Evolutionary conservation across 2,888 invertebrate genomes (phyloP).

Genomic region (Rapana venosa): DNA sequence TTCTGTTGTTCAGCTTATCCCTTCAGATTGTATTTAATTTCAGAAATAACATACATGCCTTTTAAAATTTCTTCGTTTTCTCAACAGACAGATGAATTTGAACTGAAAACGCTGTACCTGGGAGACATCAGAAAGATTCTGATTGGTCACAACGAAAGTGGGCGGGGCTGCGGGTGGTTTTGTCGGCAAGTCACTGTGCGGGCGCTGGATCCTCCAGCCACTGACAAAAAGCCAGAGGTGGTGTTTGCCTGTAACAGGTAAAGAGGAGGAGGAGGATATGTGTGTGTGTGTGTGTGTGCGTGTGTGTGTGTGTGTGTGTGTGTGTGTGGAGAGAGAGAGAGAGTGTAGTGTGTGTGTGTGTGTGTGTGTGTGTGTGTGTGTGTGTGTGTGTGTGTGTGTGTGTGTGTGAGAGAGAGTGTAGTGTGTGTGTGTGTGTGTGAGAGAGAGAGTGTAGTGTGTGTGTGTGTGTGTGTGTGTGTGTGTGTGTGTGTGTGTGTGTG

Average conservation of each 20-base stretch:
- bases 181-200: constrained; percentile 64
- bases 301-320: neutral
- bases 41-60: no score
- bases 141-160: constrained; percentile 65
- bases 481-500: no score
- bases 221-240: constrained; percentile 58
- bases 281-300: neutral
- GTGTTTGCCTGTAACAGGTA: constrained; percentile 70
- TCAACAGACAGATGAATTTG: constrained; percentile 66
- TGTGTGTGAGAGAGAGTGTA: no score
- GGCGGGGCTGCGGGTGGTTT: constrained; percentile 70
- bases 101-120: constrained; percentile 63
- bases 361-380: no score
- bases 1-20: no score
- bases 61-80: neutral
- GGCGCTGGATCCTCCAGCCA: constrained; percentile 44
- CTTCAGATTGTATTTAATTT: no score
- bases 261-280: neutral
- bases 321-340: no score
- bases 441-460: no score
- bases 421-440: no score
- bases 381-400: no score
- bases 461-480: no score
- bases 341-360: no score
- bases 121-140: constrained; percentile 64